Conservation (phyloP, 2,888 invertebrate species). For the Ormyrus pomaceus region DNA sequence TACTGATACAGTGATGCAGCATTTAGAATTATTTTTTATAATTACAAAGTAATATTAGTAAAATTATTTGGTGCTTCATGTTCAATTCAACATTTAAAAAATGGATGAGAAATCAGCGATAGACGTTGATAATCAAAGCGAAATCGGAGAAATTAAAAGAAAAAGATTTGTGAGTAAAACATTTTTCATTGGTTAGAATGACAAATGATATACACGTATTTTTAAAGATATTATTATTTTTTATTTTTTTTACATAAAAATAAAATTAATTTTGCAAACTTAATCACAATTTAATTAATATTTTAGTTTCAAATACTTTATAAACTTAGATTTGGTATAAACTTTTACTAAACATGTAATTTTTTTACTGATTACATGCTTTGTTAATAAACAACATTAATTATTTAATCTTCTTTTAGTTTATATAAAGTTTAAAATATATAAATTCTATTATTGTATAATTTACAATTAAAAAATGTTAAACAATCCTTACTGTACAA, state of each 20-base stretch:
- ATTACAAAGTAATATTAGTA: slow-evolving; percentile 10
- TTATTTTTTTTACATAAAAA: no score
- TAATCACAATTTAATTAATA: background rate
- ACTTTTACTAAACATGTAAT: no score
- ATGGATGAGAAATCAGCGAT: slow-evolving; percentile 57
- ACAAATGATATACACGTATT: background rate
- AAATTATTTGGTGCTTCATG: background rate
- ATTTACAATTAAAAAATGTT: no score
- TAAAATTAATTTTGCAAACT: background rate
- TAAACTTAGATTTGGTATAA: no score
- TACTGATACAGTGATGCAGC: no score
- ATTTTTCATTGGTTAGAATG: slow-evolving; percentile 37
- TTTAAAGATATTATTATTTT: no score
- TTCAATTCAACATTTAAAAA: background rate
- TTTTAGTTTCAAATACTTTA: background rate
- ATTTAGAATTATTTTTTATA: slow-evolving; percentile 10
- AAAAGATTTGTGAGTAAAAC: slow-evolving; percentile 70
- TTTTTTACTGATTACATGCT: no score
- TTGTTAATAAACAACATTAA: no score
- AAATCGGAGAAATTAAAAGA: slow-evolving; percentile 89
- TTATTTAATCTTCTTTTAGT: no score
- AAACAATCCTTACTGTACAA: no score
- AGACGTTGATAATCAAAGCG: slow-evolving; percentile 85
- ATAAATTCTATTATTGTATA: no score
- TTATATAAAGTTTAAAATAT: no score